Evolutionary conservation across 2,888 invertebrate genomes (phyloP), one percentile per base, ranked within the genome.

Genomic region (Cylloceria caligata): DNA sequence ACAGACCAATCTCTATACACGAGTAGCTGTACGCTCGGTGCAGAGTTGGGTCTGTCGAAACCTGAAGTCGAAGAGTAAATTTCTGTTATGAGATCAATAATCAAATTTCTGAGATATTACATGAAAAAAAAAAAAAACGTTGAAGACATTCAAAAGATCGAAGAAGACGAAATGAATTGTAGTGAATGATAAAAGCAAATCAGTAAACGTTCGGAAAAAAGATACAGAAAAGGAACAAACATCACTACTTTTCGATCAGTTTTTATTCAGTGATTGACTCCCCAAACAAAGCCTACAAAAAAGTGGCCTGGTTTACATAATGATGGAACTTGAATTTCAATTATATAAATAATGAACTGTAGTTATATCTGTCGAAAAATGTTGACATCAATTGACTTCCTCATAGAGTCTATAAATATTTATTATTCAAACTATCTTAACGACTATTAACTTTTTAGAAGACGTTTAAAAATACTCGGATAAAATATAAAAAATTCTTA

Each of bases 51-150:
- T n/a, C n/a, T n/a, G n/a, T n/a, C n/a, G n/a, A n/a, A n/a, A n/a
- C n/a, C n/a, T n/a, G 21, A 24, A 16, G 49, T 13, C 24, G 47
- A 47, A 24, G 30, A 16, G 13, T 57, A 30, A n/a, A 30, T 57
- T 57, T 62, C 13, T 30, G 19, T 36, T 24, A 67, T 67, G 75
- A 62, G 52, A 42, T 3, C 49, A 65, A 52, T 27, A 42, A 79
- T 42, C 45, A 42, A 47, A 64, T 47, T 62, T 47, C 21, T 69
- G n/a, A 36, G 11, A 36, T 11, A 2, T 36, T 36, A 2, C 2
- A 36, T 5, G 11, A 34, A 34, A 34, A 7, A 11, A 36, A 7
- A 11, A 36, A 36, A 11, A 11, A 36, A 36, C 9, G 36, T n/a
- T n/a, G n/a, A n/a, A 45, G 45, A 45, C 3, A 3, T 16, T n/a